Evolutionary conservation across 2,888 invertebrate genomes (phyloP), one percentile per base, ranked within the genome.

Genomic region (Plusia festucae): DNA sequence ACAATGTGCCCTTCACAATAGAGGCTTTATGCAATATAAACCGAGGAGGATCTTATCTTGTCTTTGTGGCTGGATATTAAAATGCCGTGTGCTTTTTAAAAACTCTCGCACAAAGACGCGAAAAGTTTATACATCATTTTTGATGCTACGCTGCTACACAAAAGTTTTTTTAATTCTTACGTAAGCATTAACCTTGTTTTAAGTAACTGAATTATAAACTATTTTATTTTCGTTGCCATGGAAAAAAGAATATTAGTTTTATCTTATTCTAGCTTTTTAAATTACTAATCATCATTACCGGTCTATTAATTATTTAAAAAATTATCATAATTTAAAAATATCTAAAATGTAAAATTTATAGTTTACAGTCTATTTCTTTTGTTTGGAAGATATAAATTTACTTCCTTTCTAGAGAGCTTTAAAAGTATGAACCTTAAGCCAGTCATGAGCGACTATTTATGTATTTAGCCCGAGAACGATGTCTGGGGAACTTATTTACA

Each of bases 31-130:
- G 63, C 59, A 65, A 67, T 69, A 54, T 65, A 63, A 63, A 67
- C 72, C 53, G 18, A 61, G 53, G 27, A 70, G 58, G 24, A 53
- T 59, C 52, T 67, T 72, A 72, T 76, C 56, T 67, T 70, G 65
- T 64, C 40, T 69, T 65, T 78, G 65, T 61, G 53, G 53, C 34
- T 34, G 58, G 62, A 72, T 63, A 79, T 76, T 65, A 75, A 75
- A 75, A 64, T 54, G 34, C 53, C 46, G 46, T 44, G 49, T 52
- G 66, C 54, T 67, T 65, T 66, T 54, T 18, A 11, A 64, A 34
- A 44, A 53, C 40, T 20, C 16, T 34, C 44, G 18, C 59, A 52
- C 15, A 22, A 57, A 61, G 24, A 66, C 15, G 56, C 44, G 24
- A 13, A 24, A 18, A 49, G 34, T 13, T 7, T 4, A 20, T 11